phyloP scores from a whole-genome alignment of 2,888 invertebrate species.

The Rhamphomyia laevipes region DNA sequence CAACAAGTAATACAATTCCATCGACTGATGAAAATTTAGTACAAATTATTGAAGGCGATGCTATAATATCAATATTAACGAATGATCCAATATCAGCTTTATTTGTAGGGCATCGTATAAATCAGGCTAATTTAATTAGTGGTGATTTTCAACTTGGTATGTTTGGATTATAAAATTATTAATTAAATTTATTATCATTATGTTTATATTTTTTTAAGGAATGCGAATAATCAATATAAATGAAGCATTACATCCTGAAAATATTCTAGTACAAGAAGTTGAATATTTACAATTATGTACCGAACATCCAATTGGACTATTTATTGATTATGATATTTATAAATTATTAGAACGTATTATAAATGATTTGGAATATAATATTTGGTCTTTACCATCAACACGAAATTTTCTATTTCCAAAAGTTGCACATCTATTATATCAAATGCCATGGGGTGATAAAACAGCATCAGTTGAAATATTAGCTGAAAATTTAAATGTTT shows the following conservation, averaged over 20 bases:
- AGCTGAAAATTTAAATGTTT: constrained; percentile 29
- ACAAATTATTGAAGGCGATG: constrained; percentile 31
- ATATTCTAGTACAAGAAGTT: constrained; percentile 33
- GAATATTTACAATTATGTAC: constrained; percentile 34
- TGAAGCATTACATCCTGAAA: constrained; percentile 25
- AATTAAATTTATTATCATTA: neutral
- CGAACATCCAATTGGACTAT: constrained; percentile 31
- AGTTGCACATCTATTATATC: constrained; percentile 32
- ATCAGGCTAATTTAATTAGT: constrained; percentile 30
- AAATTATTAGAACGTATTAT: constrained; percentile 25
- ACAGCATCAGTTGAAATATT: constrained; percentile 36
- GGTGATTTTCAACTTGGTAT: constrained; percentile 34
- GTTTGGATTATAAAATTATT: no score
- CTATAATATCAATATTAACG: constrained; percentile 32
- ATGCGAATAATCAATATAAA: constrained; percentile 29
- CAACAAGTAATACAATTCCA: constrained; percentile 13
- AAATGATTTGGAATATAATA: constrained; percentile 32
- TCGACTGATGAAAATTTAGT: constrained; percentile 23
- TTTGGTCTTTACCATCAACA: constrained; percentile 33
- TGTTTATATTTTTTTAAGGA: constrained; percentile 21
- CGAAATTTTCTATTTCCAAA: constrained; percentile 29
- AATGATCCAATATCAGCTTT: constrained; percentile 30
- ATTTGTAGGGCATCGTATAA: constrained; percentile 35
- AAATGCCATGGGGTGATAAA: constrained; percentile 36
- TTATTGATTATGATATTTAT: constrained; percentile 30